A percentile compares a stretch with the other conserved stretches of the same genome.
These are phyloP conservation scores for Clepsis dumicolana DNA, from an alignment of 2,888 invertebrate species.

Conservation along the genomic window DNA sequence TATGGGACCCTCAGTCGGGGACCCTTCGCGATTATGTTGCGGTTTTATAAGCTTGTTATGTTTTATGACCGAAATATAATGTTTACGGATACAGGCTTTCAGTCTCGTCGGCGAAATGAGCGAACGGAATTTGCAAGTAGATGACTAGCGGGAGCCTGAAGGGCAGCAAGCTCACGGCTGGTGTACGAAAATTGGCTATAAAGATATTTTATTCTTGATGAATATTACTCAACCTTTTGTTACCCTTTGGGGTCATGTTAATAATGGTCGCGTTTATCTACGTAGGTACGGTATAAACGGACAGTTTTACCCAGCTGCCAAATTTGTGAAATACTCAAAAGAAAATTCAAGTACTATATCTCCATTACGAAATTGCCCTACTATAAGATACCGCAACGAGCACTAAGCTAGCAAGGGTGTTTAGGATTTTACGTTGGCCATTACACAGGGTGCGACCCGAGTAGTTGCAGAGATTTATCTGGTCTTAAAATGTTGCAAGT, in stretches of 20 bases:
- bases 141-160: slow-evolving; percentile 22
- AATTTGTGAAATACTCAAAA: not conserved
- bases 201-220: slow-evolving; percentile 34
- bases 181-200: slow-evolving; percentile 27
- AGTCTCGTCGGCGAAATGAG: slow-evolving; percentile 57
- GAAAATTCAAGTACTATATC: slow-evolving; percentile 13
- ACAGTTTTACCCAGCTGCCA: not conserved
- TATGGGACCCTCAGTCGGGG: slow-evolving; percentile 69
- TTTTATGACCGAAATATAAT: slow-evolving; percentile 75
- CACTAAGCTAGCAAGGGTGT: slow-evolving; percentile 38
- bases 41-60: slow-evolving; percentile 84
- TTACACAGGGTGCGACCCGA: slow-evolving; percentile 39
- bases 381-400: slow-evolving; percentile 34
- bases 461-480: slow-evolving; percentile 40
- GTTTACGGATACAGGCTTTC: slow-evolving; percentile 68
- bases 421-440: slow-evolving; percentile 42
- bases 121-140: slow-evolving; percentile 47
- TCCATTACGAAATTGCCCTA: slow-evolving; percentile 41
- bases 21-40: slow-evolving; percentile 79
- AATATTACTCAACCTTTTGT: slow-evolving; percentile 40
- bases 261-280: slow-evolving; percentile 2
- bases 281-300: not conserved
- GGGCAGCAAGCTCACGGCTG: slow-evolving; percentile 20
- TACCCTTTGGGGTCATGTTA: not conserved
- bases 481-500: slow-evolving; percentile 43